Evolutionary conservation across 1,140 invertebrate species (phyloP).

Genomic region (Tetragonula clypearis): DNA sequence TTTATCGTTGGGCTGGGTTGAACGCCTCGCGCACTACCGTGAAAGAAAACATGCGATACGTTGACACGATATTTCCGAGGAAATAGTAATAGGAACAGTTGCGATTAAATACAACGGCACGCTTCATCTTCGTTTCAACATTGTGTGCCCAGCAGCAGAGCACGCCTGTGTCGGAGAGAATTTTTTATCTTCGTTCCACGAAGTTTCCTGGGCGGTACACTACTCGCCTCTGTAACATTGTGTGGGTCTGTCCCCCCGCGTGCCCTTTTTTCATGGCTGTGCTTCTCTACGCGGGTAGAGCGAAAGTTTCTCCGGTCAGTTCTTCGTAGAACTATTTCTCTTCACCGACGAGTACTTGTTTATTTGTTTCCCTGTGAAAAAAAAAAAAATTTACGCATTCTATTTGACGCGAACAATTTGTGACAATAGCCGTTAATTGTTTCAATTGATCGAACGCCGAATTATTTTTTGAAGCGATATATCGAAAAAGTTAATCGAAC

Average conservation of each 20-base stretch:
- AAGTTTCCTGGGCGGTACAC: constrained; percentile 5
- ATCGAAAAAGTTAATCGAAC: too few species aligned
- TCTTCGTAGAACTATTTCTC: not conserved
- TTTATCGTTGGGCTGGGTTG: too few species aligned
- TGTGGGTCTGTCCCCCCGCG: not conserved
- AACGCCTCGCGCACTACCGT: not conserved
- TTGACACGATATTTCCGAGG: not conserved
- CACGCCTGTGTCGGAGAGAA: not conserved
- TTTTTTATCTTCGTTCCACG: constrained; percentile 47
- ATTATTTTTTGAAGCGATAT: too few species aligned
- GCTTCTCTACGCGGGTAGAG: not conserved
- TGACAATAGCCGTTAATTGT: too few species aligned
- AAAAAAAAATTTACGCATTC: not conserved
- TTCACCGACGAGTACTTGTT: not conserved
- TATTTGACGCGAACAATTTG: too few species aligned
- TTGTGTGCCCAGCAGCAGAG: constrained; percentile 7
- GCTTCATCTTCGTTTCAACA: constrained; percentile 18
- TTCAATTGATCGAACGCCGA: too few species aligned
- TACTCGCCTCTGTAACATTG: constrained; percentile 21
- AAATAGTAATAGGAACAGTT: not conserved
- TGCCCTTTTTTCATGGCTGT: not conserved
- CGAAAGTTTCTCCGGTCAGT: not conserved
- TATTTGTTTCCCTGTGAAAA: not conserved
- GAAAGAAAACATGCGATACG: not conserved
- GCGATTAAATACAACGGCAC: not conserved